A percentile compares a stretch with the other conserved stretches of the same genome.
Conservation (phyloP, 2,888 invertebrate species). For the Hermaeophaga mercurialis region DNA sequence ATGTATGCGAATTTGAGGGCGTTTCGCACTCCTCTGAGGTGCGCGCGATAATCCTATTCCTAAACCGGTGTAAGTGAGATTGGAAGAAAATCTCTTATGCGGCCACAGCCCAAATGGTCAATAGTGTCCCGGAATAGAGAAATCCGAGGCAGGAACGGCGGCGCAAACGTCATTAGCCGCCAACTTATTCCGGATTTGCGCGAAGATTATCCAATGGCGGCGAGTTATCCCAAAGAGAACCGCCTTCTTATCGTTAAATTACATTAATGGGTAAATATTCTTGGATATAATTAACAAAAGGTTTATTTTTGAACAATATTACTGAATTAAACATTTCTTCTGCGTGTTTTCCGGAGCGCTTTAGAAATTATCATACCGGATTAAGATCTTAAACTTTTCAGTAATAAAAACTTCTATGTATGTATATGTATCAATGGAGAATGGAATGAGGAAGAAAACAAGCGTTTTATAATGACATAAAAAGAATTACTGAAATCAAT, state of each 20-base stretch:
- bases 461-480: no score
- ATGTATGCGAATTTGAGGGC: conserved; percentile 15
- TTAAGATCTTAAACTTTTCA: no score
- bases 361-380: no score
- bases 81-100: conserved; percentile 47
- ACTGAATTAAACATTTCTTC: no score
- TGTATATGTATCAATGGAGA: no score
- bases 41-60: conserved; percentile 35
- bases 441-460: no score
- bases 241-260: conserved; percentile 47
- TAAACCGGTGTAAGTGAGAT: conserved; percentile 40
- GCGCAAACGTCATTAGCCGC: conserved; percentile 55
- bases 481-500: no score
- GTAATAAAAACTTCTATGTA: no score
- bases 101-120: conserved; percentile 47
- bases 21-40: conserved; percentile 21
- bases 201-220: conserved; percentile 59
- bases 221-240: conserved; percentile 51
- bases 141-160: conserved; percentile 46
- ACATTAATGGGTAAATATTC: no score
- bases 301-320: no score
- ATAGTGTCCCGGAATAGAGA: conserved; percentile 52
- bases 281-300: no score
- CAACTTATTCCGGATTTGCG: conserved; percentile 58
- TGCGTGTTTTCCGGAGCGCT: no score